Evolutionary conservation across 2,888 invertebrate genomes (phyloP), one percentile per base, ranked within the genome.

Genomic region (Acrocera orbiculus): DNA sequence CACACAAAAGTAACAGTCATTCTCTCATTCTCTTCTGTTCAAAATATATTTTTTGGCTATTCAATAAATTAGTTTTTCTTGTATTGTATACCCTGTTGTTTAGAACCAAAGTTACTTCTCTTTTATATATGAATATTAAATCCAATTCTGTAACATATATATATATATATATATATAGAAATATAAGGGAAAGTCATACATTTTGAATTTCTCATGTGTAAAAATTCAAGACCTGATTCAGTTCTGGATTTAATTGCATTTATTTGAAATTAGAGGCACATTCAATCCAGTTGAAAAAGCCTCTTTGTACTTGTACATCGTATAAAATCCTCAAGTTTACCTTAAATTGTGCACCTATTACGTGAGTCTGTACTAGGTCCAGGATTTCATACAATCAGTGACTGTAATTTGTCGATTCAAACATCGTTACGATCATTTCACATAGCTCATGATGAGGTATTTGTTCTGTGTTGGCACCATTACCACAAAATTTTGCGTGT

Each of bases 371-470:
- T 23, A 16, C n/a, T n/a, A n/a, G n/a, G n/a, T n/a, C n/a, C n/a
- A n/a, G n/a, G 9, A n/a, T 27, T 29, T 41, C 36, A 40, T 41
- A 46, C 46, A 47, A 47, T 47, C 47, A 47, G 40, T 39, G 42
- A 42, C 46, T 45, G 42, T 47, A 47, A 47, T 47, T 47, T 47
- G 46, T 40, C 46, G 47, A 47, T 47, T 47, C 47, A 47, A 46
- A 47, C 43, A 44, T 47, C 47, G 46, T 47, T 47, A 47, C 44
- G 44, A 45, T 40, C 45, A 42, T 47, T 47, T 47, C 47, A 47
- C 44, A 43, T 46, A 42, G 36, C 32, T 44, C 44, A 44, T 46
- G 43, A 44, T 46, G 46, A 46, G 43, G 42, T 43, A 39, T 42
- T 46, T 46, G 43, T 44, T 46, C 42, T 40, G 38, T 28, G 39